A percentile compares a stretch with the other conserved stretches of the same genome.
phyloP scores from a whole-genome alignment of 2,113 vertebrate species.

The Misgurnus mizolepis region DNA sequence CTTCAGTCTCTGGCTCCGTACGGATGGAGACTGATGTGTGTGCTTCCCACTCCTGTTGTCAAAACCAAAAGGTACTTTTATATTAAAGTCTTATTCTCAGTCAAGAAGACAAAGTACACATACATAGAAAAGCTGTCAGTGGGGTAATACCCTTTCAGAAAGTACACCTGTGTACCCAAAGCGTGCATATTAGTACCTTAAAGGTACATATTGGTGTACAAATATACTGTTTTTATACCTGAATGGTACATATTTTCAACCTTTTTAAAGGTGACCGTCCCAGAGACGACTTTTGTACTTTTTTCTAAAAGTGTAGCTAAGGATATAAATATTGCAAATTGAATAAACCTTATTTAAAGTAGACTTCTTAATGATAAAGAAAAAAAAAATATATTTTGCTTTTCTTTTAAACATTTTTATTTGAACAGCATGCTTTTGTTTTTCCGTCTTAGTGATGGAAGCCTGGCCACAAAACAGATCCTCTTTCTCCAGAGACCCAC shows the following conservation, averaged over 20 bases:
- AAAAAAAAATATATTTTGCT: neutral
- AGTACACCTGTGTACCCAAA: no score
- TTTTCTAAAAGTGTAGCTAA: no score
- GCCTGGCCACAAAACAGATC: constrained; percentile 94
- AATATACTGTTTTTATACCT: no score
- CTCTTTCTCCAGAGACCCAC: constrained; percentile 96
- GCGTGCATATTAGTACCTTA: no score
- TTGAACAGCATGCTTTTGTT: no score
- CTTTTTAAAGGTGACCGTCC: no score
- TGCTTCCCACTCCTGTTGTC: constrained; percentile 90
- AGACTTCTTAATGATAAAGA: neutral
- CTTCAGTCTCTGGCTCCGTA: constrained; percentile 90
- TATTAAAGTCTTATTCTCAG: neutral
- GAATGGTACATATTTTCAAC: no score
- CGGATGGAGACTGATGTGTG: constrained; percentile 94
- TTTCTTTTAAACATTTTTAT: neutral
- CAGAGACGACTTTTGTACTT: no score
- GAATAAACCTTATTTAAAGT: neutral
- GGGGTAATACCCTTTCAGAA: no score
- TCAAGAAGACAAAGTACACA: neutral
- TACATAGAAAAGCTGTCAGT: no score
- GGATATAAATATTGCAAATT: neutral
- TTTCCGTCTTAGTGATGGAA: constrained; percentile 84
- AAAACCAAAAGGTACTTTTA: constrained; percentile 88
- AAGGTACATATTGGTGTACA: no score